Evolutionary conservation across 2,113 vertebrate genomes (phyloP).

Genomic region (Rhinichthys klamathensis): DNA sequence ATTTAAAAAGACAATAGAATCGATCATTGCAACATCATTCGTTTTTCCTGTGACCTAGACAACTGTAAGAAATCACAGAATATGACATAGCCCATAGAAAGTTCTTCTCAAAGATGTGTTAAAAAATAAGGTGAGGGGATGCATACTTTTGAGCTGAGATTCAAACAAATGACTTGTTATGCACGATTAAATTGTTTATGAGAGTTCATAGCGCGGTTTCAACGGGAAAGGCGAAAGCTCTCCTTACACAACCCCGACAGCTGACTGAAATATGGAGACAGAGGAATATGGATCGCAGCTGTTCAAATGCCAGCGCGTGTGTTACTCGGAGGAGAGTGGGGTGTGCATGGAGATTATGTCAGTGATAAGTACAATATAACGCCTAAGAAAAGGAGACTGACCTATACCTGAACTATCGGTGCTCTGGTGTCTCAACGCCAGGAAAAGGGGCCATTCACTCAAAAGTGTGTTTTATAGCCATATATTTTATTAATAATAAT

Average conservation of each 20-base stretch:
- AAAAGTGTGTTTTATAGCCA: neutral
- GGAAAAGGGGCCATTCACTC: neutral
- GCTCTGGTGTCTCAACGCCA: neutral
- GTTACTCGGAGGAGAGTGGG: constrained; percentile 28
- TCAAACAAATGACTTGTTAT: neutral
- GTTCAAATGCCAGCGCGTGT: constrained; percentile 52
- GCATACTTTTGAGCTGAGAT: neutral
- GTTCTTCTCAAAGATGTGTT: neutral
- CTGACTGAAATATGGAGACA: constrained; percentile 44
- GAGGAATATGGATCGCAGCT: constrained; percentile 49
- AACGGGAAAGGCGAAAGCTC: constrained; percentile 18
- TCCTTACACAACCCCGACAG: constrained; percentile 1
- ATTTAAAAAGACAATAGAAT: neutral
- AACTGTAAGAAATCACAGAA: neutral
- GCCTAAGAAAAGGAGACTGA: neutral
- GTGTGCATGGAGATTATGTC: constrained; percentile 38
- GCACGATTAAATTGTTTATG: constrained; percentile 29
- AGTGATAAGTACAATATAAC: constrained; percentile 5
- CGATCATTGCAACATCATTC: neutral
- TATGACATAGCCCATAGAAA: neutral
- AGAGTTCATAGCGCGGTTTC: constrained; percentile 21
- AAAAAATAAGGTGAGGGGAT: neutral
- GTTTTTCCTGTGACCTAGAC: neutral
- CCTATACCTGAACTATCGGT: constrained; percentile 11
- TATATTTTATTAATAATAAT: no score